phyloP scores from a whole-genome alignment of 37 sponge, comb jelly and placozoan species.

The Beroe ovata region DNA sequence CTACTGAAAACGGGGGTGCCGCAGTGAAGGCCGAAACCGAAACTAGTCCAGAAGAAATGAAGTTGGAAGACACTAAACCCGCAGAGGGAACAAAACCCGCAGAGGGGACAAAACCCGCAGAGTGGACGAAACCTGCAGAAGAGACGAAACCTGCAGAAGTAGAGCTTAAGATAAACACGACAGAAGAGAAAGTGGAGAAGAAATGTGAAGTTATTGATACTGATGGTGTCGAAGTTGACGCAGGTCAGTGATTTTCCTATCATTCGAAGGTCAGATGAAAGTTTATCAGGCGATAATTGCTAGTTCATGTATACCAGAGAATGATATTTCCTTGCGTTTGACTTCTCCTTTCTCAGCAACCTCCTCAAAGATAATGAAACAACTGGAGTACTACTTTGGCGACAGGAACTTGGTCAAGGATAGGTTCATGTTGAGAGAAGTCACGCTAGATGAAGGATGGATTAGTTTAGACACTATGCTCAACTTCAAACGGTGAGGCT shows the following conservation, averaged over 20 bases:
- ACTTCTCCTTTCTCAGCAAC: not conserved
- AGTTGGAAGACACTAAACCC: not conserved
- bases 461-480: conserved; percentile 43
- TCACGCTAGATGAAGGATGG: conserved; percentile 53
- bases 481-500: conserved; percentile 53
- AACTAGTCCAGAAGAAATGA: not conserved
- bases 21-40: not conserved
- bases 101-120: not conserved
- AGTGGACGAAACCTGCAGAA: not conserved
- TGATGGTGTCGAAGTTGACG: conserved; percentile 8
- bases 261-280: not conserved
- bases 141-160: not conserved
- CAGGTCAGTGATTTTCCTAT: not conserved
- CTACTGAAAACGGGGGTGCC: conserved; percentile 4
- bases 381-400: conserved; percentile 61
- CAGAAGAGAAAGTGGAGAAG: not conserved
- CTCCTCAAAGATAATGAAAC: conserved; percentile 28
- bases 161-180: not conserved
- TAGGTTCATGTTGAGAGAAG: conserved; percentile 47
- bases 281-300: too few relatives aligned
- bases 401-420: conserved; percentile 51
- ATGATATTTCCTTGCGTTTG: not conserved
- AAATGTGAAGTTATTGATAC: not conserved
- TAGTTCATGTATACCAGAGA: too few relatives aligned
- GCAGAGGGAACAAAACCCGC: not conserved